These are phyloP conservation scores for Phoeniculus purpureus DNA, from an alignment of 2,797 vertebrate genomes.

Conservation along the genomic window DNA sequence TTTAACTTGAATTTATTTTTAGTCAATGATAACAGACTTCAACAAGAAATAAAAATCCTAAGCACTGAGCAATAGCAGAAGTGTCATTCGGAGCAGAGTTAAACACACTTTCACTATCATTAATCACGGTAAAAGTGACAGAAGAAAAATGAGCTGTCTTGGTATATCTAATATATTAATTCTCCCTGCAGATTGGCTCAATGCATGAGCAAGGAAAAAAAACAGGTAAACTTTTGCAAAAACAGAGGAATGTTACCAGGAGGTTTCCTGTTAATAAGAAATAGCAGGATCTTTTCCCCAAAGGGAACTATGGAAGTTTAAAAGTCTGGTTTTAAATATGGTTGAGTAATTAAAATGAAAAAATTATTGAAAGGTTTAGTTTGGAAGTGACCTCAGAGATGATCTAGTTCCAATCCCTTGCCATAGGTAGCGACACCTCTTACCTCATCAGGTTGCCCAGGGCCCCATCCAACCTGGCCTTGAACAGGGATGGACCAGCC, in stretches of 20 bases:
- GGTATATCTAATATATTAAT: slow-evolving; percentile 71
- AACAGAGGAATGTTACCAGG: neutral
- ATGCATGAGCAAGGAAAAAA: slow-evolving; percentile 44
- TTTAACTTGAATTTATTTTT: slow-evolving; percentile 48
- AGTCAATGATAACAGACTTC: slow-evolving; percentile 54
- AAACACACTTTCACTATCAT: slow-evolving; percentile 60
- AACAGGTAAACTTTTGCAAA: slow-evolving; percentile 41
- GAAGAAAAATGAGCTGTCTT: slow-evolving; percentile 72
- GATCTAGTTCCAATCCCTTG: too few relatives aligned
- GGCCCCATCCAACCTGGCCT: too few relatives aligned
- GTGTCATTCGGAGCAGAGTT: slow-evolving; percentile 63
- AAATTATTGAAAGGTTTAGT: neutral
- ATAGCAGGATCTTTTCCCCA: neutral
- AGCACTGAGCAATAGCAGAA: slow-evolving; percentile 49
- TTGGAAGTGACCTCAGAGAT: too few relatives aligned
- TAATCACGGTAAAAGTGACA: slow-evolving; percentile 74
- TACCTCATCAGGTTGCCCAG: too few relatives aligned
- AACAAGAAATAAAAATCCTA: neutral
- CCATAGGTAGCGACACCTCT: too few relatives aligned
- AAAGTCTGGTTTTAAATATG: neutral
- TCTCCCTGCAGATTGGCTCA: slow-evolving; percentile 55
- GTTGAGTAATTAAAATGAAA: neutral
- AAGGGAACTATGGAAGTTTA: neutral
- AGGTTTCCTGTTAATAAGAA: neutral
- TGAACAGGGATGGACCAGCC: too few relatives aligned